Evolutionary conservation across 2,888 invertebrate genomes (phyloP).

Genomic region (Drosophila helvetica): DNA sequence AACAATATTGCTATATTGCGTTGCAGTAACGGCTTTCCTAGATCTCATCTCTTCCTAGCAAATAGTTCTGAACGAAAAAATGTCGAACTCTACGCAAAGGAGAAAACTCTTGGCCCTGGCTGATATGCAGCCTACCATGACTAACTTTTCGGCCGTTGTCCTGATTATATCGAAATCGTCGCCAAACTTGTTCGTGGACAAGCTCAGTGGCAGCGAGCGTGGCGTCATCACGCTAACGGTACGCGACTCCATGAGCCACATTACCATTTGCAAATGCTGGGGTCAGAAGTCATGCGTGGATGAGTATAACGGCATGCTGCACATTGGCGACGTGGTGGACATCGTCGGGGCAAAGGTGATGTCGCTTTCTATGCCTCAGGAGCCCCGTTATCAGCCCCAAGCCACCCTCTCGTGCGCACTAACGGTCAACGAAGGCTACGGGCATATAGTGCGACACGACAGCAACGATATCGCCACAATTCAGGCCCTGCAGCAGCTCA

Average conservation of each 20-base stretch:
- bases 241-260: constrained; percentile 89
- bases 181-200: constrained; percentile 84
- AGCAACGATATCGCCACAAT: constrained; percentile 68
- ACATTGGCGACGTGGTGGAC: constrained; percentile 89
- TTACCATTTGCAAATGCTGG: constrained; percentile 91
- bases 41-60: not conserved
- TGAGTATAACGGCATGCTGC: constrained; percentile 87
- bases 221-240: constrained; percentile 91
- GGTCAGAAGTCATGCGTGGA: constrained; percentile 87
- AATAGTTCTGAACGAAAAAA: constrained; percentile 14
- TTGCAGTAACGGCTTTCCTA: constrained; percentile 16
- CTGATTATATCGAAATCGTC: constrained; percentile 87
- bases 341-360: constrained; percentile 87
- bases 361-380: constrained; percentile 84
- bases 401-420: constrained; percentile 88
- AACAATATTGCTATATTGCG: not conserved
- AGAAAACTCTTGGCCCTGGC: constrained; percentile 23
- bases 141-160: constrained; percentile 84
- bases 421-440: constrained; percentile 87
- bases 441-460: constrained; percentile 87
- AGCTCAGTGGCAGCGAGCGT: constrained; percentile 84
- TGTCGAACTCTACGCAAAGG: constrained; percentile 31
- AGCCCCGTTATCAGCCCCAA: constrained; percentile 86
- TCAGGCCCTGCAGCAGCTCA: constrained; percentile 85
- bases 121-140: constrained; percentile 65